phyloP scores from a whole-genome alignment of 2,797 vertebrate genomes.

The Euthynnus affinis region DNA sequence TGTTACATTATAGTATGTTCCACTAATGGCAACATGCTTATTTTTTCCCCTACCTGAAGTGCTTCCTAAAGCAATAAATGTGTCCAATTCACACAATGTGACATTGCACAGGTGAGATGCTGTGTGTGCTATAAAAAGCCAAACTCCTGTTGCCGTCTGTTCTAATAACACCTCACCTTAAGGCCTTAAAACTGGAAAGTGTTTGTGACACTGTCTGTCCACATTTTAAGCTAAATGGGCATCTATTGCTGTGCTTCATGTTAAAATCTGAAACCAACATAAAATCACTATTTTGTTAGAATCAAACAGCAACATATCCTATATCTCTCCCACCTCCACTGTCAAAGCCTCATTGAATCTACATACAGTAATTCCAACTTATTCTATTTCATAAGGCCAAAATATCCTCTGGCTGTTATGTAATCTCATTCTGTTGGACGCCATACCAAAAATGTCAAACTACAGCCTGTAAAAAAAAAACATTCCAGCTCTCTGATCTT shows the following conservation, averaged over 20 bases:
- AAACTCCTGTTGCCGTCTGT: too few species aligned
- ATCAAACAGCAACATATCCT: neutral
- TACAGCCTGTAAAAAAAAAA: constrained; percentile 15
- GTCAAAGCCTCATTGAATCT: neutral
- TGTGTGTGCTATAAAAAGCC: too few species aligned
- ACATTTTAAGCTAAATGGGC: too few species aligned
- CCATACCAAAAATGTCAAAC: constrained; percentile 39
- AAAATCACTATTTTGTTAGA: neutral
- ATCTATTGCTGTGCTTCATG: too few species aligned
- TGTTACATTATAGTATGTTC: too few species aligned
- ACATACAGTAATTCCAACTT: constrained; percentile 2
- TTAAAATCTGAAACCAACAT: neutral
- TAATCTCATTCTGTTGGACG: constrained; percentile 14
- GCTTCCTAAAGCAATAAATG: too few species aligned
- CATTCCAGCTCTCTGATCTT: constrained; percentile 9
- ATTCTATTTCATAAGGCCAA: constrained; percentile 16
- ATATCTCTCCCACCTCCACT: neutral
- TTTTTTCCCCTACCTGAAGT: too few species aligned
- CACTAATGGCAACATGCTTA: too few species aligned
- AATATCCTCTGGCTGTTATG: constrained; percentile 30
- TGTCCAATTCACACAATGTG: too few species aligned
- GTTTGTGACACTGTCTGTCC: neutral
- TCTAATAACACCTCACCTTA: too few species aligned
- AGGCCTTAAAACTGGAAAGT: neutral
- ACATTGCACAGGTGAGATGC: too few species aligned